phyloP scores from a whole-genome alignment of 2,113 vertebrate genomes.

The Oreochromis niloticus region DNA sequence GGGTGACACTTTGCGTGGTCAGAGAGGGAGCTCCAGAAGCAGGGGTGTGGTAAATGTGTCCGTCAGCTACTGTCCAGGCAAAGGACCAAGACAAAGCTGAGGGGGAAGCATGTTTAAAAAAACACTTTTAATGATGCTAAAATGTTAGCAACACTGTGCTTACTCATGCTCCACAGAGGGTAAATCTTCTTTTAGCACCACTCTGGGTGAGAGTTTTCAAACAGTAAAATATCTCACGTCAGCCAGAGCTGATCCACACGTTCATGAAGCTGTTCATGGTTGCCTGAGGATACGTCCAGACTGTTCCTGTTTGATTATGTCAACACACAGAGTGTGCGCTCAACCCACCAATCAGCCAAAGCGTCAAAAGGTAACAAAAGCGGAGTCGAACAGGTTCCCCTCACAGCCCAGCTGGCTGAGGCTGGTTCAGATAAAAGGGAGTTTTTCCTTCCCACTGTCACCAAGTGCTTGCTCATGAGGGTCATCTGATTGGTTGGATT shows the following conservation, averaged over 20 bases:
- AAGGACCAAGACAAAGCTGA: background rate
- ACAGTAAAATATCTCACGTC: background rate
- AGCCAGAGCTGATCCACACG: background rate
- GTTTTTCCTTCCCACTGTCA: background rate
- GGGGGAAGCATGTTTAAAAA: background rate
- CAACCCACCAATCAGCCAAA: background rate
- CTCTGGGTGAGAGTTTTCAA: background rate
- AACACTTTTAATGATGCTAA: background rate
- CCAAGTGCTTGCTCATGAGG: background rate
- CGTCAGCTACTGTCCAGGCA: background rate
- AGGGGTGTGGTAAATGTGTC: background rate
- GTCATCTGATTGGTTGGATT: background rate
- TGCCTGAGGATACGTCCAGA: background rate
- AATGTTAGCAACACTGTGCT: background rate
- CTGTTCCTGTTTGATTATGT: background rate
- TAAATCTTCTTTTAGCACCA: background rate
- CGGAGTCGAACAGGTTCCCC: accelerated
- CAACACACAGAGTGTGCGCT: background rate
- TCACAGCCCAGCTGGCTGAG: background rate
- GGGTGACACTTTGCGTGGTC: background rate
- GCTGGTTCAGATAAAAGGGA: background rate
- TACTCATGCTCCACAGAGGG: background rate
- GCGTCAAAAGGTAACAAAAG: background rate
- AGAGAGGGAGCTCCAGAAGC: background rate
- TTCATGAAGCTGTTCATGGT: background rate